A percentile compares a stretch with the other conserved stretches of the same genome.
Conservation (phyloP, 1,140 invertebrate species). For the Chionoecetes opilio region DNA sequence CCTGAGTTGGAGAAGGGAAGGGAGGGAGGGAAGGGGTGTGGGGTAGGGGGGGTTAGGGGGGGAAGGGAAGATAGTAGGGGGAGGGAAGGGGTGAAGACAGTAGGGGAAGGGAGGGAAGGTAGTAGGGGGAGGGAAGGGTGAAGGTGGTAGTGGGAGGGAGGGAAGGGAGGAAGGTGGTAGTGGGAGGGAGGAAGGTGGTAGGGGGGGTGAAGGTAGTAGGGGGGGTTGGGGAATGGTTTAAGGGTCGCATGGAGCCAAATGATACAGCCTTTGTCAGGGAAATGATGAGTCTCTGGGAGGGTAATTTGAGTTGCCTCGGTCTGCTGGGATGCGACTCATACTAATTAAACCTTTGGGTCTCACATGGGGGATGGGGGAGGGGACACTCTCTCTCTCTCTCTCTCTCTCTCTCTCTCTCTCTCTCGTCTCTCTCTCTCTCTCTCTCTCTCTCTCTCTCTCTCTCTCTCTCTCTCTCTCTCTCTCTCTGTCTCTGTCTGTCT, state of each 20-base stretch:
- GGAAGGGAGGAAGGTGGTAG: no score
- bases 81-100: background rate
- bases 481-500: constrained; percentile 8
- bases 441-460: constrained; percentile 36
- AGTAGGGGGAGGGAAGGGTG: background rate
- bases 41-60: background rate
- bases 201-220: background rate
- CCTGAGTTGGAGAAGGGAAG: background rate
- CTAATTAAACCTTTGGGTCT: constrained; percentile 18
- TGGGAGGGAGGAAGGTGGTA: background rate
- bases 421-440: background rate
- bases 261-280: constrained; percentile 84
- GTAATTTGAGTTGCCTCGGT: background rate
- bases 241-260: constrained; percentile 38
- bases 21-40: background rate
- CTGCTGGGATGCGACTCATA: background rate
- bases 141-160: background rate
- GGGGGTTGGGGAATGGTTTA: background rate
- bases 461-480: constrained; percentile 36
- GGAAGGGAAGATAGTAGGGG: background rate
- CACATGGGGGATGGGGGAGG: background rate
- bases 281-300: constrained; percentile 73
- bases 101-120: background rate
- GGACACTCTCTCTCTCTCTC: background rate
- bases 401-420: background rate